A percentile compares a stretch with the other conserved stretches of the same genome.
Conservation (phyloP, 2,888 invertebrate genomes). For the Rotaria socialis region DNA sequence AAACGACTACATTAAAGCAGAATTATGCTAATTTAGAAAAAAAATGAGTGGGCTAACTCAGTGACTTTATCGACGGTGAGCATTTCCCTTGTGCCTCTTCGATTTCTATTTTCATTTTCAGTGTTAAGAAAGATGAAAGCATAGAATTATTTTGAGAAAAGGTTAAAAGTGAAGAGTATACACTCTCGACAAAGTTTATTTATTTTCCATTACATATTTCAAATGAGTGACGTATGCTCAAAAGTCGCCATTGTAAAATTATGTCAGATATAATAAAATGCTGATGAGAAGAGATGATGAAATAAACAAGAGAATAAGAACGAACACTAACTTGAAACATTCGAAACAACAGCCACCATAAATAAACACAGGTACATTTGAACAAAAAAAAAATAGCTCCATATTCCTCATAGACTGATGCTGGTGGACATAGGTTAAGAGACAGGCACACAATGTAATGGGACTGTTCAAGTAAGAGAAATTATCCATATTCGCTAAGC, state of each 20-base stretch:
- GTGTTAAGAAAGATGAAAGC: too few species aligned
- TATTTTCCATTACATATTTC: constrained; percentile 14
- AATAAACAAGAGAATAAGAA: not conserved
- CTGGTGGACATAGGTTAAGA: not conserved
- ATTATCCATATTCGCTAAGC: too few species aligned
- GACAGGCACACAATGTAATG: not conserved
- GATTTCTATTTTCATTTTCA: not conserved
- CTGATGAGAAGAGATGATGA: not conserved
- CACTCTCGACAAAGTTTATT: not conserved
- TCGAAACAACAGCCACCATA: constrained; percentile 20
- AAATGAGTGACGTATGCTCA: not conserved
- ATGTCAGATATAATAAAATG: not conserved
- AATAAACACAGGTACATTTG: not conserved
- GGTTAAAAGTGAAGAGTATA: not conserved
- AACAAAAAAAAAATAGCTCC: constrained; percentile 5
- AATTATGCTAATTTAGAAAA: too few species aligned
- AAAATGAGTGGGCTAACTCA: too few species aligned
- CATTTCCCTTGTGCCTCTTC: not conserved
- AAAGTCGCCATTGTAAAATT: not conserved
- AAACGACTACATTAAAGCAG: too few species aligned
- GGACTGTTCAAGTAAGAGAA: not conserved
- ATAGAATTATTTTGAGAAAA: too few species aligned
- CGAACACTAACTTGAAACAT: not conserved
- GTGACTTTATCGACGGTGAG: too few species aligned
- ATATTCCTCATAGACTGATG: not conserved